Base-by-base conservation (phyloP, 2,113 vertebrate species). In the Otis tarda region DNA sequence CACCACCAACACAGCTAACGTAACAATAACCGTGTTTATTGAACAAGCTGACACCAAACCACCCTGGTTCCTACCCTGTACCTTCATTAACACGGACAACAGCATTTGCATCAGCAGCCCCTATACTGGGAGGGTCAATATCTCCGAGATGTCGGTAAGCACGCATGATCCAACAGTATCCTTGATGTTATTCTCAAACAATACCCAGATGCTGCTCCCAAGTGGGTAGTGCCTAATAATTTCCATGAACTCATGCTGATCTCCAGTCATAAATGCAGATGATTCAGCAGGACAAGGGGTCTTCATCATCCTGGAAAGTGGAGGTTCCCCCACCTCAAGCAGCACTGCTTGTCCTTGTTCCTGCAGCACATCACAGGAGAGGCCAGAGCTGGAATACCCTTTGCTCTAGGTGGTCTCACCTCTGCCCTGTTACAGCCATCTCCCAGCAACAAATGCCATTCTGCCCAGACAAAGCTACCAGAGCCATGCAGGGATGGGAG, bases 61-160 rank as follows among this genome's bases (percentile, higher is more conserved):
- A 0, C 99, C 99, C 6, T 98, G 98, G 98, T 99, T 99, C 89
- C 98, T 98, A 76, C 99, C 99, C 6, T 99, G 99, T 55, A 93
- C 77, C 93, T 70, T 89, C 41, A 67, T 73, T 11, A 14, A 96
- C 7, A 76, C 20, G 0, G 93, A 30, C 9, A 93, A 87, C 15
- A 98, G 96, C n/a, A 47, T 98, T 82, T 99, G 99, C 43, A 94
- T 99, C 92, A 98, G 96, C 94, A 60, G 63, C 30, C 98, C 98
- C 43, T 99, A 99, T 73, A 95, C 19, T 3, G 98, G 98, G 17
- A 98, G 39, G 35, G 97, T 99, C 80, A 99, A 98, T 47, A 95
- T 98, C 53, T 98, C 98, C 0, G 98, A 98, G 97, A 76, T 93
- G 76, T 81, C 97, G 98, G 99, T 98, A 96, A 95, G 96, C 56